Percentiles rank a stretch among this genome's conserved stretches.
phyloP scores from a whole-genome alignment of 2,888 invertebrate species.

The Xestobium rufovillosum region DNA sequence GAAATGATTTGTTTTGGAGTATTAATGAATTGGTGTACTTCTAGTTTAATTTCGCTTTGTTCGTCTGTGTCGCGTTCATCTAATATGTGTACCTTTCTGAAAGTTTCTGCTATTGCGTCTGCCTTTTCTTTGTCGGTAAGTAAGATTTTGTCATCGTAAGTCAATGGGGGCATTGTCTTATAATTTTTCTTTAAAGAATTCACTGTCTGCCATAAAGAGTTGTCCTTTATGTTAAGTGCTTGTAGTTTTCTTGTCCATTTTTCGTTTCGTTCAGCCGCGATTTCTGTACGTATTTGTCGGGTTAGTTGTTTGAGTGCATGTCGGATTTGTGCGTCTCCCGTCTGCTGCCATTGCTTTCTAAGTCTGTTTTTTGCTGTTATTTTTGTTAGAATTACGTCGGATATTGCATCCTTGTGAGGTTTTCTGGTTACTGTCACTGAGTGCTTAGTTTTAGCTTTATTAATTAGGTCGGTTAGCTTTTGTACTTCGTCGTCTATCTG shows the following conservation, averaged over 20 bases:
- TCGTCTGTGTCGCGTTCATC: conserved; percentile 1
- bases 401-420: conserved; percentile 1
- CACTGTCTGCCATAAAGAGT: background rate
- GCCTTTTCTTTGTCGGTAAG: too few species aligned
- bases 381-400: conserved; percentile 2
- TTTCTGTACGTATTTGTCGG: too few species aligned
- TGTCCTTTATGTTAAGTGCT: background rate
- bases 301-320: too few species aligned
- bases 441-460: conserved; percentile 2
- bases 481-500: conserved; percentile 5
- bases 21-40: background rate
- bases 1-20: too few species aligned
- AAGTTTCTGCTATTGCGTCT: too few species aligned
- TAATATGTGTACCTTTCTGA: too few species aligned
- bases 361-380: conserved; percentile 6
- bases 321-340: too few species aligned
- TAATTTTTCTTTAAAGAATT: too few species aligned
- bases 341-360: conserved; percentile 7
- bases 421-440: conserved; percentile 4
- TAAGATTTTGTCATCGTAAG: too few species aligned
- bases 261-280: conserved; percentile 1
- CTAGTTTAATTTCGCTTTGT: background rate
- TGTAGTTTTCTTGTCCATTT: conserved; percentile 7
- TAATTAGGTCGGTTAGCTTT: conserved; percentile 6
- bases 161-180: too few species aligned